Conservation (phyloP, 2,797 vertebrate genomes). For the Gallinago solitaria region DNA sequence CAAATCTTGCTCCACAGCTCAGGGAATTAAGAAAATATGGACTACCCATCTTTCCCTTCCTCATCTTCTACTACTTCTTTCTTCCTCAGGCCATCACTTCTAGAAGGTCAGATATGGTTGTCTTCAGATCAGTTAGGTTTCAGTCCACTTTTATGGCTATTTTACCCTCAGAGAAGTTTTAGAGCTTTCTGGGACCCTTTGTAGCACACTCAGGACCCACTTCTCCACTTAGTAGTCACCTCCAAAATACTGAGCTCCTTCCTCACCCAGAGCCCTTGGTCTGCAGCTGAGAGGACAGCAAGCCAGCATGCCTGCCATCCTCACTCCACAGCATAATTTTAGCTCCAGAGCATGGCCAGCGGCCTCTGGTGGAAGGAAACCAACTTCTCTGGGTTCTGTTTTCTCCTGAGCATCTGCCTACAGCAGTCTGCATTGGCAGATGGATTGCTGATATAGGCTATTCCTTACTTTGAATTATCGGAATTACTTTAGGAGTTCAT, state of each 20-base stretch:
- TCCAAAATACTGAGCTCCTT: not conserved
- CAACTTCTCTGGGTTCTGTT: not conserved
- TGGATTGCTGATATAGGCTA: not conserved
- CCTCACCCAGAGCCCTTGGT: not conserved
- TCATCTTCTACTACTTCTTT: not conserved
- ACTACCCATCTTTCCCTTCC: not conserved
- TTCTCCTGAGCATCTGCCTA: not conserved
- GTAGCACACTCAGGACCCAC: not conserved
- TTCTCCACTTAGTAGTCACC: not conserved
- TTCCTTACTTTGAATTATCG: not conserved
- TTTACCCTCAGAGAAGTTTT: not conserved
- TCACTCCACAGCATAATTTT: rapidly evolving
- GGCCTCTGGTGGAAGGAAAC: not conserved
- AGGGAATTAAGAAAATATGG: not conserved
- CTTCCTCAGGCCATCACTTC: not conserved
- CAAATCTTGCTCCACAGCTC: not conserved
- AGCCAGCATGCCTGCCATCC: rapidly evolving
- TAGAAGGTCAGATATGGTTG: not conserved
- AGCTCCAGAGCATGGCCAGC: not conserved
- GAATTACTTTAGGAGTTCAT: not conserved
- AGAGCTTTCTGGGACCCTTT: not conserved
- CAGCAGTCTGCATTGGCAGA: not conserved
- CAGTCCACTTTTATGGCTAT: not conserved
- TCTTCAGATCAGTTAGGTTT: not conserved
- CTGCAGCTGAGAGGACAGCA: rapidly evolving